Percentiles rank a stretch among this genome's conserved stretches.
These are phyloP conservation scores for Hydriomena furcata DNA, from an alignment of 2,888 invertebrate genomes.

Conservation along the genomic window DNA sequence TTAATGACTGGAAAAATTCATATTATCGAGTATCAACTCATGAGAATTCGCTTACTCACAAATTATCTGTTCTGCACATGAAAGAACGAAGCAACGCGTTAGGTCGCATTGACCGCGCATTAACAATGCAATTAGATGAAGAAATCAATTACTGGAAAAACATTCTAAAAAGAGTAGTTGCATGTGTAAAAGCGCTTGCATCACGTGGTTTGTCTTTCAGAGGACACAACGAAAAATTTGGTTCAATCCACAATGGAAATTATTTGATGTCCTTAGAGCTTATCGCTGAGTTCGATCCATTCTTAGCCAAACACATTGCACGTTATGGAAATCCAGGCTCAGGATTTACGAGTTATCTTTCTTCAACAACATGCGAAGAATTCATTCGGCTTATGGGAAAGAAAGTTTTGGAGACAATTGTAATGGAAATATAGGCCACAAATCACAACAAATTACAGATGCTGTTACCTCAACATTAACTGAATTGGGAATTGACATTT, in stretches of 20 bases:
- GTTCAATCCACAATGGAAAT: slow-evolving; percentile 29
- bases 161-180: slow-evolving; percentile 30
- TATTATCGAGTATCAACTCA: slow-evolving; percentile 1
- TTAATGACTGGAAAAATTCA: slow-evolving; percentile 4
- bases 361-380: background rate
- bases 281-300: slow-evolving; percentile 28
- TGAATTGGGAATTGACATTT: background rate
- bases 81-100: background rate
- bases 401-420: slow-evolving; percentile 1
- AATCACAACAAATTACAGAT: background rate
- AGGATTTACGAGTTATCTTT: background rate
- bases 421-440: background rate
- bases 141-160: slow-evolving; percentile 36
- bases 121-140: slow-evolving; percentile 21
- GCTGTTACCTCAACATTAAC: background rate
- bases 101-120: slow-evolving; percentile 1
- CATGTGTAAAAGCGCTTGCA: slow-evolving; percentile 31
- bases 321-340: slow-evolving; percentile 1
- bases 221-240: slow-evolving; percentile 29
- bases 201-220: slow-evolving; percentile 35
- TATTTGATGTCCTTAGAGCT: slow-evolving; percentile 26
- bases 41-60: slow-evolving; percentile 5
- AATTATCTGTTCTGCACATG: slow-evolving; percentile 1
- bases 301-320: slow-evolving; percentile 3
- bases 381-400: slow-evolving; percentile 7